Evolutionary conservation across 2,113 vertebrate genomes (phyloP).

Genomic region (Nymphicus hollandicus): DNA sequence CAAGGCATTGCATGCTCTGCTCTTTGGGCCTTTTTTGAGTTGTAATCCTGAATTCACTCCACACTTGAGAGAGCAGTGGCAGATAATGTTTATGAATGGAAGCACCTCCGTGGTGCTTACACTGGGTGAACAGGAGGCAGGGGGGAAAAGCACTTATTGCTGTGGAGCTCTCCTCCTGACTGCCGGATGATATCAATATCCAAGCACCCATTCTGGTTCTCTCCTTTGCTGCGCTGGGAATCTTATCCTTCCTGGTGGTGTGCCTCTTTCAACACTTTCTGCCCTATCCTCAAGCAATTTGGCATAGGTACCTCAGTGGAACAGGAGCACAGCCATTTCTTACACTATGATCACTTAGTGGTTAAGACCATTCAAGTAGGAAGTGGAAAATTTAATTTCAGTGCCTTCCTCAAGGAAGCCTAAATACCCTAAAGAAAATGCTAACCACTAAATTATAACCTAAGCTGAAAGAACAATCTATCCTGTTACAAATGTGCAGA

Average conservation of each 20-base stretch:
- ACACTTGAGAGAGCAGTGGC: neutral
- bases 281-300: neutral
- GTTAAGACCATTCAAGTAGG: neutral
- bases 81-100: neutral
- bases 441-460: neutral
- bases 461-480: neutral
- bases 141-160: neutral
- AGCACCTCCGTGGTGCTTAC: neutral
- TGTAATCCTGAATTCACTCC: neutral
- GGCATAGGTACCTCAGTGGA: neutral
- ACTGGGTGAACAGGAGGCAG: neutral
- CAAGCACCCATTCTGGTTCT: neutral
- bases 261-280: neutral
- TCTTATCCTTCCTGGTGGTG: neutral
- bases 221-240: neutral
- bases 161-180: rapidly evolving
- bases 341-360: rapidly evolving
- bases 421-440: neutral
- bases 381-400: neutral
- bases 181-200: neutral
- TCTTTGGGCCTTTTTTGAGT: neutral
- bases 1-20: neutral
- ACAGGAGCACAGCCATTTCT: neutral
- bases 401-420: neutral
- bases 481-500: neutral